Conservation (phyloP, 1,140 invertebrate species). For the Gryllus bimaculatus region DNA sequence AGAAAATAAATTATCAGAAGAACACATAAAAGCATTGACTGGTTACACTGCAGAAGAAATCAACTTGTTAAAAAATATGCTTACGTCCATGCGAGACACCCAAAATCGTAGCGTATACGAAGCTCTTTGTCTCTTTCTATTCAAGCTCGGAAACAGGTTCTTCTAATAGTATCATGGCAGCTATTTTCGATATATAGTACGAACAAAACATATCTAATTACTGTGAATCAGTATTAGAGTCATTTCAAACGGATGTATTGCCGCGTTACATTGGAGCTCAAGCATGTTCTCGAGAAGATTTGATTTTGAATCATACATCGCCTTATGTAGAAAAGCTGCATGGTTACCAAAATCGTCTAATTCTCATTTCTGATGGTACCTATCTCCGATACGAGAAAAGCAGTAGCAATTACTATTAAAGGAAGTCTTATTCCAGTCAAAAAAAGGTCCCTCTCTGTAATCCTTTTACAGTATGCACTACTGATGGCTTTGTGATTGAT, state of each 20-base stretch:
- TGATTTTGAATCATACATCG: conserved; percentile 26
- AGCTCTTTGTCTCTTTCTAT: conserved; percentile 20
- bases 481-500: conserved; percentile 28
- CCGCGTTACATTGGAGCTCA: conserved; percentile 25
- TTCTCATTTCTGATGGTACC: conserved; percentile 28
- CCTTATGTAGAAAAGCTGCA: conserved; percentile 24
- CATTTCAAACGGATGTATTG: conserved; percentile 28
- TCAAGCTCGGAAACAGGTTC: no score
- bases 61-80: conserved; percentile 21
- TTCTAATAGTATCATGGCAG: no score
- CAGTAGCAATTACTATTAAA: conserved; percentile 29
- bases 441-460: conserved; percentile 28
- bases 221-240: conserved; percentile 22
- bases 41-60: conserved; percentile 26
- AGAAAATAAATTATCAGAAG: conserved; percentile 23
- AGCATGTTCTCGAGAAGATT: conserved; percentile 16
- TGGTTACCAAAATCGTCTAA: conserved; percentile 21
- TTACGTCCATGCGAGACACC: conserved; percentile 24
- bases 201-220: no score
- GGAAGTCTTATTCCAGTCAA: conserved; percentile 28
- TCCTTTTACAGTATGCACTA: conserved; percentile 29
- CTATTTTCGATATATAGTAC: no score
- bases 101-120: conserved; percentile 22
- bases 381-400: conserved; percentile 29
- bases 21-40: conserved; percentile 25